Percentiles rank a stretch among this genome's conserved stretches.
These are phyloP conservation scores for Callionymus lyra DNA, from an alignment of 2,113 vertebrate species.

Conservation along the genomic window DNA sequence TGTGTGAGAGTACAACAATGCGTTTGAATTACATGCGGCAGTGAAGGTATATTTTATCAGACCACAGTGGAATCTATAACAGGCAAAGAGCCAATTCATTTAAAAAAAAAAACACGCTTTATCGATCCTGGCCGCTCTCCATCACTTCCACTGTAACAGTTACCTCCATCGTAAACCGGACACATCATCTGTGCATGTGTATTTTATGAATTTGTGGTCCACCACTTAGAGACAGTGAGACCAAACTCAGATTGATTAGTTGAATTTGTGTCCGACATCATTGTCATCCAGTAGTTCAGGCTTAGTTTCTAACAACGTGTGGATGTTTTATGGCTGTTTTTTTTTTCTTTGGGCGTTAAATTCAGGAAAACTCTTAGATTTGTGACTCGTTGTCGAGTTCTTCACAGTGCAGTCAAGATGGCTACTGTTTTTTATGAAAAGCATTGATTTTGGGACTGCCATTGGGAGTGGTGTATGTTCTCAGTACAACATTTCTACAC, in stretches of 20 bases:
- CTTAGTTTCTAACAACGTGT: constrained; percentile 50
- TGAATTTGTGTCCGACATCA: constrained; percentile 7
- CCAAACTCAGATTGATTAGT: constrained; percentile 16
- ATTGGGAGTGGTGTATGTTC: constrained; percentile 38
- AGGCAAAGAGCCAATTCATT: constrained; percentile 62
- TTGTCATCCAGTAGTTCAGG: constrained; percentile 30
- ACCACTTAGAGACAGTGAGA: constrained; percentile 11
- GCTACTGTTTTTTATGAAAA: constrained; percentile 15
- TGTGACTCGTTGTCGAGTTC: too few species aligned
- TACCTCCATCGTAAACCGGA: constrained; percentile 48
- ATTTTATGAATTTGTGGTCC: constrained; percentile 31
- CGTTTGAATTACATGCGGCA: constrained; percentile 1
- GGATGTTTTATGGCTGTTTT: background rate
- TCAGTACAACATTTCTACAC: constrained; percentile 50
- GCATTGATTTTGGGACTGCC: constrained; percentile 21
- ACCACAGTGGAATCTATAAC: constrained; percentile 55
- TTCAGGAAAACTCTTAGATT: too few species aligned
- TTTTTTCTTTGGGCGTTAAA: background rate
- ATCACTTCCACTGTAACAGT: constrained; percentile 55
- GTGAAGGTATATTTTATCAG: constrained; percentile 47
- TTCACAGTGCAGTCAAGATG: background rate
- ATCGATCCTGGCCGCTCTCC: constrained; percentile 57
- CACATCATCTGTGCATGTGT: constrained; percentile 41
- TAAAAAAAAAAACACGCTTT: constrained; percentile 58
- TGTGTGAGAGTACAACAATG: too few species aligned